phyloP scores from a whole-genome alignment of 2,113 vertebrate genomes.

The Paralichthys olivaceus region DNA sequence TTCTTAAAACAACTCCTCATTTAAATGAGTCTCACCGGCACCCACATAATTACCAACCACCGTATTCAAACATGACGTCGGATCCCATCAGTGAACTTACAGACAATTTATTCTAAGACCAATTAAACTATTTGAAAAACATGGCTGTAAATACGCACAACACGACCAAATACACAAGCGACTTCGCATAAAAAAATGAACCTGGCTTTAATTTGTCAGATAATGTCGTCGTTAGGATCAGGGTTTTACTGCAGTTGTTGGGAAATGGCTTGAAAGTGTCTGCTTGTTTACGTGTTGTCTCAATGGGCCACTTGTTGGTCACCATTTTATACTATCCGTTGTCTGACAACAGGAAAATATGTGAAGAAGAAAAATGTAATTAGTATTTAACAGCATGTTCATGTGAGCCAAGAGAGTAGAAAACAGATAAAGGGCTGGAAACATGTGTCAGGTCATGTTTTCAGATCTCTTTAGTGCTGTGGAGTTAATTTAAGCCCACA shows the following conservation, averaged over 20 bases:
- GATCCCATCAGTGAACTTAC: no score
- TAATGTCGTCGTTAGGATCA: neutral
- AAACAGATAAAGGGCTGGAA: no score
- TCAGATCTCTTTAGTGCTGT: no score
- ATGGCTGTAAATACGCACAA: neutral
- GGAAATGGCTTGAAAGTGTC: neutral
- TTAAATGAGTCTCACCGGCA: conserved; percentile 32
- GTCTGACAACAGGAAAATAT: neutral
- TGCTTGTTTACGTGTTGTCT: neutral
- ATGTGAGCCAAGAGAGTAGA: no score
- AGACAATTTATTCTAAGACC: no score
- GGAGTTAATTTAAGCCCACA: no score
- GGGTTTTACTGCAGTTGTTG: neutral
- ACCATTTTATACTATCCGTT: neutral
- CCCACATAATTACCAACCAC: conserved; percentile 12
- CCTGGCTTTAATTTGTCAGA: neutral
- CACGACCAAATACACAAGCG: neutral
- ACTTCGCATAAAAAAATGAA: neutral
- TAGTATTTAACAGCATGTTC: no score
- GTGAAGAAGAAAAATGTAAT: no score
- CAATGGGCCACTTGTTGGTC: neutral
- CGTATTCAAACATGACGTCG: no score
- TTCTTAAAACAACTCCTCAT: conserved; percentile 25
- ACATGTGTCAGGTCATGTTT: no score
- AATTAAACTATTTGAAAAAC: no score